Conservation (phyloP, 2,113 vertebrate genomes). For the Ctenodactylus gundi region DNA sequence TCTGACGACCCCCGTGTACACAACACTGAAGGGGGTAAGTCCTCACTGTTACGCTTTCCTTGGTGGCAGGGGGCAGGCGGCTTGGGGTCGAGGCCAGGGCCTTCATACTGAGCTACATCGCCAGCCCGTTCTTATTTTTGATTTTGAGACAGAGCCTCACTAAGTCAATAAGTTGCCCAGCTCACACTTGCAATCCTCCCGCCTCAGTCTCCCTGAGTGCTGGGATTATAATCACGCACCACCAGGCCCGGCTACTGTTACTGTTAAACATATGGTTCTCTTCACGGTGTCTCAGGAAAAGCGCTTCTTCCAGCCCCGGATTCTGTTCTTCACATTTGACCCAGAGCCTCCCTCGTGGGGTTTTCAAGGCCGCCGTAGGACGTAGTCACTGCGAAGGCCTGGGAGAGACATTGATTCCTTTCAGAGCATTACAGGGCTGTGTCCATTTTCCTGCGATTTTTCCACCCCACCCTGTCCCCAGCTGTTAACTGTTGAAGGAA, state of each 20-base stretch:
- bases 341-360: constrained; percentile 24
- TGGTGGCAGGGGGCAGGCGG: no score
- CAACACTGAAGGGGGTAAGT: constrained; percentile 95
- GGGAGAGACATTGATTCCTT: constrained; percentile 58
- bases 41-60: no score
- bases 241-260: no score
- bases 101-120: no score
- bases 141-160: no score
- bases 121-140: no score
- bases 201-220: no score
- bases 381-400: constrained; percentile 61
- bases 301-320: constrained; percentile 36
- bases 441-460: constrained; percentile 56
- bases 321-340: constrained; percentile 62
- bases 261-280: constrained; percentile 46
- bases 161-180: no score
- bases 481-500: constrained; percentile 73
- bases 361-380: constrained; percentile 44
- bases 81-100: no score
- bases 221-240: no score
- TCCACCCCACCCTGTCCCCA: background rate
- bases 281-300: background rate
- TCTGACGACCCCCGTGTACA: constrained; percentile 94
- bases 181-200: no score
- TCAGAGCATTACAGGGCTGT: background rate